These are phyloP conservation scores for Danaus chrysippus DNA, from an alignment of 2,888 invertebrate genomes.

Conservation along the genomic window DNA sequence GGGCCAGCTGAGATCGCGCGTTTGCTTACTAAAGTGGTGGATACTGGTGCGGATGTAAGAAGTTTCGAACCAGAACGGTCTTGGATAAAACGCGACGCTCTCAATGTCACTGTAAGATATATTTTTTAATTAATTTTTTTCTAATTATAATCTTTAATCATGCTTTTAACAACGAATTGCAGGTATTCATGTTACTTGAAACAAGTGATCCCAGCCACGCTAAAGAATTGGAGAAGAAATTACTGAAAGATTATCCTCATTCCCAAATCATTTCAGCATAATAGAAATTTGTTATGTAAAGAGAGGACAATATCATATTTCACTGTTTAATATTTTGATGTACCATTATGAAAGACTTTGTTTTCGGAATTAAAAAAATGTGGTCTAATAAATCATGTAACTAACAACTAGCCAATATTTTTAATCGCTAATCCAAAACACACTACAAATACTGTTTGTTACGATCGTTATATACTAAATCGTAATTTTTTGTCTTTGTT, in stretches of 20 bases:
- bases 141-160: neutral
- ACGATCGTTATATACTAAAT: too few relatives aligned
- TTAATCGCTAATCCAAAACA: too few relatives aligned
- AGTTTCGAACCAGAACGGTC: slow-evolving; percentile 8
- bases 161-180: slow-evolving; percentile 21
- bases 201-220: slow-evolving; percentile 46
- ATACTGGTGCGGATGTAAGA: slow-evolving; percentile 2
- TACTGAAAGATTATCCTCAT: slow-evolving; percentile 47
- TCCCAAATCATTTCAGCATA: slow-evolving; percentile 42
- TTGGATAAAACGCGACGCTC: neutral
- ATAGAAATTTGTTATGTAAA: slow-evolving; percentile 1
- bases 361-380: neutral
- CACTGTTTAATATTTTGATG: too few relatives aligned
- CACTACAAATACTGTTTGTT: too few relatives aligned
- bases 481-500: too few relatives aligned
- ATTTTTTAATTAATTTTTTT: neutral
- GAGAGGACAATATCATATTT: too few relatives aligned
- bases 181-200: slow-evolving; percentile 51
- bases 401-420: too few relatives aligned
- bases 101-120: neutral
- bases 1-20: neutral
- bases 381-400: neutral
- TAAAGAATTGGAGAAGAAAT: slow-evolving; percentile 47
- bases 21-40: neutral
- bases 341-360: too few relatives aligned